Evolutionary conservation across 2,888 invertebrate genomes (phyloP).

Genomic region (Helicoverpa assulta): DNA sequence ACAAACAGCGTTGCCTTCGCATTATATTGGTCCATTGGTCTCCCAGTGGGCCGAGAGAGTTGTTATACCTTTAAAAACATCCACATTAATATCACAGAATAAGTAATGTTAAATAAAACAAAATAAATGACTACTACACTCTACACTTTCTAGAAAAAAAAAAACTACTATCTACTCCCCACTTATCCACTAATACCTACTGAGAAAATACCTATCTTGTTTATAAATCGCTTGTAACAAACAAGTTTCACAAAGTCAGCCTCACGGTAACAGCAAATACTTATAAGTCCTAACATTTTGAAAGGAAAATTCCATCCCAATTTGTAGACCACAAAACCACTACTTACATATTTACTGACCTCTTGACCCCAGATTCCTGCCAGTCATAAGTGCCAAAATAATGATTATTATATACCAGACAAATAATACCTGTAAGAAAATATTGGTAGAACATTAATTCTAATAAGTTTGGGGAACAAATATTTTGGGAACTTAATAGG

Average conservation of each 20-base stretch:
- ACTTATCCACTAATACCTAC: too few relatives aligned
- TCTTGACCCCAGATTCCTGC: conserved; percentile 32
- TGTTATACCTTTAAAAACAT: too few relatives aligned
- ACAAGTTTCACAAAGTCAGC: not conserved
- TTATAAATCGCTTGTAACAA: not conserved
- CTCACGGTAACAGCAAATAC: not conserved
- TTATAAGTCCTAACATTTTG: not conserved
- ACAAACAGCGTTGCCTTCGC: too few relatives aligned
- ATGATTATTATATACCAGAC: conserved; percentile 40
- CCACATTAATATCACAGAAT: too few relatives aligned
- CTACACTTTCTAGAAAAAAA: too few relatives aligned
- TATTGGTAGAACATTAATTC: not conserved
- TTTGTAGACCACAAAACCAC: conserved; percentile 10
- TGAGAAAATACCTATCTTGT: too few relatives aligned
- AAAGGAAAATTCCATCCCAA: conserved; percentile 40
- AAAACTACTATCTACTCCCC: too few relatives aligned
- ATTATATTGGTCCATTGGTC: too few relatives aligned
- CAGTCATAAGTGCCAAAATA: conserved; percentile 40
- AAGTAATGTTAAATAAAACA: too few relatives aligned
- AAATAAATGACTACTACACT: too few relatives aligned
- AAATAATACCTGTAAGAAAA: conserved; percentile 34
- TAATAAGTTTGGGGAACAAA: conserved; percentile 1
- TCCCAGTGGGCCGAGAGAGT: too few relatives aligned
- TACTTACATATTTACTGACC: conserved; percentile 29
- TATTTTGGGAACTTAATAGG: not conserved